Conservation (phyloP, 2,797 vertebrate genomes). For the Lutra lutra region DNA sequence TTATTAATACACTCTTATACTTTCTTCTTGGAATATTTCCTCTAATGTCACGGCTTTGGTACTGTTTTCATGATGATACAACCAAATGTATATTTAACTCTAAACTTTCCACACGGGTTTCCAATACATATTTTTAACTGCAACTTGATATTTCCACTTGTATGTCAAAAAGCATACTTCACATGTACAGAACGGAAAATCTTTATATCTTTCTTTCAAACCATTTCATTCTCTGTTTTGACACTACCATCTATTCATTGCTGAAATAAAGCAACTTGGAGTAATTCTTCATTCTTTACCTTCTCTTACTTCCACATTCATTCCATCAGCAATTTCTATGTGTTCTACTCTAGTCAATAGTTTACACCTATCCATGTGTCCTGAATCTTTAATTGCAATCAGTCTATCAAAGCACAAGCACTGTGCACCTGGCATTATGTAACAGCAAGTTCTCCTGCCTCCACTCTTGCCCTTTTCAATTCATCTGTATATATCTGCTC, state of each 20-base stretch:
- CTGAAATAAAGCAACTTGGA: neutral
- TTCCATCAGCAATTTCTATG: neutral
- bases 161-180: neutral
- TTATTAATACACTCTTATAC: neutral
- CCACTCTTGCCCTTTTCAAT: neutral
- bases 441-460: neutral
- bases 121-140: neutral
- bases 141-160: neutral
- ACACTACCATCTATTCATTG: neutral
- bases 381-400: neutral
- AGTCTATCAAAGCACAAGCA: neutral
- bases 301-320: neutral
- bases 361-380: neutral
- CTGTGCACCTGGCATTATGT: neutral
- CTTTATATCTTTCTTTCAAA: neutral
- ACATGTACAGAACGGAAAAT: neutral
- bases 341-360: neutral
- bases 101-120: constrained; percentile 1
- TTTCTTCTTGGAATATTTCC: neutral
- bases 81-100: neutral
- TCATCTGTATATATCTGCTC: neutral
- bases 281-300: neutral
- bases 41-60: neutral
- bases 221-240: neutral
- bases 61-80: neutral